Percentiles rank a stretch among this genome's conserved stretches.
These are phyloP conservation scores for Acleris laterana DNA, from an alignment of 2,888 invertebrate species.

Conservation along the genomic window DNA sequence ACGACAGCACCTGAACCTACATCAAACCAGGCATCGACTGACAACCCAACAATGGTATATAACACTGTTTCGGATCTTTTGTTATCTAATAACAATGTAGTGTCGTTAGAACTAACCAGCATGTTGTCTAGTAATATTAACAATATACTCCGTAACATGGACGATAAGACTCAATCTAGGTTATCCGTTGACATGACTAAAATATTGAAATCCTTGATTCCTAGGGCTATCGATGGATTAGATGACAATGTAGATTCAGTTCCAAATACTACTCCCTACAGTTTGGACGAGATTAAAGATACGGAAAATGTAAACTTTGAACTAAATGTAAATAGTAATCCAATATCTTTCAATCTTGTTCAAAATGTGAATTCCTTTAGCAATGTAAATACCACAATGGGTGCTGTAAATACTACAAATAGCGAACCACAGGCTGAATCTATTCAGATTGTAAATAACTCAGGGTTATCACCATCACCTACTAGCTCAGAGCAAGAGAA, in stretches of 20 bases:
- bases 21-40: slow-evolving; percentile 70
- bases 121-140: slow-evolving; percentile 79
- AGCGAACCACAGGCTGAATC: slow-evolving; percentile 47
- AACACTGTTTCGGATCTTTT: slow-evolving; percentile 80
- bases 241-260: slow-evolving; percentile 64
- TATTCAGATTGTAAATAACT: slow-evolving; percentile 64
- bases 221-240: slow-evolving; percentile 72
- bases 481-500: slow-evolving; percentile 55
- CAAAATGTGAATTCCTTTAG: slow-evolving; percentile 59
- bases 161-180: slow-evolving; percentile 73
- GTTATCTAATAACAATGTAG: slow-evolving; percentile 75
- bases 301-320: slow-evolving; percentile 69
- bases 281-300: slow-evolving; percentile 78
- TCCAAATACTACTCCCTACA: slow-evolving; percentile 77
- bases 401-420: slow-evolving; percentile 49
- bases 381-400: slow-evolving; percentile 69
- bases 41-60: slow-evolving; percentile 78
- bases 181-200: slow-evolving; percentile 81
- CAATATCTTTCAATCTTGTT: slow-evolving; percentile 56
- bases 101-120: slow-evolving; percentile 82
- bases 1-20: slow-evolving; percentile 68
- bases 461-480: slow-evolving; percentile 47
- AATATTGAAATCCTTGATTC: slow-evolving; percentile 78
- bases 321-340: slow-evolving; percentile 44
- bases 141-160: slow-evolving; percentile 75